phyloP scores from a whole-genome alignment of 1,140 invertebrate species.

The Helicorthomorpha holstii region DNA sequence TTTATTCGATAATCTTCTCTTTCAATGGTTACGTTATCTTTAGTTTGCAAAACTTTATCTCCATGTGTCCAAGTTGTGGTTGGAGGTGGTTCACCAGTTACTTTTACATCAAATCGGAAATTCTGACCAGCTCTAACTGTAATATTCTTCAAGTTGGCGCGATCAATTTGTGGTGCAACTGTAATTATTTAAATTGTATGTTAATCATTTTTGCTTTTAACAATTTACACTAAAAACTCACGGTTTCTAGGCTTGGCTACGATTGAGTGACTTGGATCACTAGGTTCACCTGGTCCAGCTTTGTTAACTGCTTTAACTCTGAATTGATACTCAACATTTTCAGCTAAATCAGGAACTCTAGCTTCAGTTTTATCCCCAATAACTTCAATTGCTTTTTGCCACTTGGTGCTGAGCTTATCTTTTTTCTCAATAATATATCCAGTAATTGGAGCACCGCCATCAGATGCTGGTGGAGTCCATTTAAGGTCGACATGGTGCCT shows the following conservation, averaged over 20 bases:
- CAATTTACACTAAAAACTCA: slow-evolving; percentile 20
- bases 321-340: slow-evolving; percentile 93
- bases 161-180: slow-evolving; percentile 79
- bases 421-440: slow-evolving; percentile 95
- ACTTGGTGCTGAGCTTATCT: slow-evolving; percentile 71
- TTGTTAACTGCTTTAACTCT: slow-evolving; percentile 88
- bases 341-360: slow-evolving; percentile 72
- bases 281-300: slow-evolving; percentile 82
- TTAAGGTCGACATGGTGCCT: slow-evolving; percentile 73
- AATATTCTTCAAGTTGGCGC: slow-evolving; percentile 67
- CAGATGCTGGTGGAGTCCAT: slow-evolving; percentile 73
- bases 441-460: slow-evolving; percentile 86
- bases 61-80: slow-evolving; percentile 68
- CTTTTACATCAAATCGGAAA: slow-evolving; percentile 69
- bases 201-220: not conserved
- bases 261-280: slow-evolving; percentile 59
- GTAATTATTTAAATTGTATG: slow-evolving; percentile 8
- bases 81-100: slow-evolving; percentile 74
- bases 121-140: slow-evolving; percentile 71
- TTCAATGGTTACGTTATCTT: slow-evolving; percentile 56
- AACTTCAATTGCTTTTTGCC: slow-evolving; percentile 72
- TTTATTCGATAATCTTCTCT: slow-evolving; percentile 73
- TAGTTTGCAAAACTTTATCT: slow-evolving; percentile 47
- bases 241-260: slow-evolving; percentile 68
- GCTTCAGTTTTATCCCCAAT: slow-evolving; percentile 63